Percentiles rank a stretch among this genome's conserved stretches.
These are phyloP conservation scores for Varanus komodoensis DNA, from an alignment of 2,113 vertebrate genomes.

Conservation along the genomic window DNA sequence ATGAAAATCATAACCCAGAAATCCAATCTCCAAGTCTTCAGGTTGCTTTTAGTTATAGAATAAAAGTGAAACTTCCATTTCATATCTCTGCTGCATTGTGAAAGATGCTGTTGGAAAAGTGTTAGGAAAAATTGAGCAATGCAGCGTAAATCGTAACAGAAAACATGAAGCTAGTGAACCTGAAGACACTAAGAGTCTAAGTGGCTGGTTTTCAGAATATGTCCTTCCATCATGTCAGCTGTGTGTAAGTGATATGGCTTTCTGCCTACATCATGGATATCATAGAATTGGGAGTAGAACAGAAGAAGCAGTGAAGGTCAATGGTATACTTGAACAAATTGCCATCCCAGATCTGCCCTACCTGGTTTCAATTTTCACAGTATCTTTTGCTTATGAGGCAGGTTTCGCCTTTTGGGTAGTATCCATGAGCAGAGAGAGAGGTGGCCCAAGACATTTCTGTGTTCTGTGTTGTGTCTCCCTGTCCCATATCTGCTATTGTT, in stretches of 20 bases:
- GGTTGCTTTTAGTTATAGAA: not conserved
- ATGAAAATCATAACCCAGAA: not conserved
- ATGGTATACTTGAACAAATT: not conserved
- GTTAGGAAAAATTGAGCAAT: conserved; percentile 2
- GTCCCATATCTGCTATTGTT: not conserved
- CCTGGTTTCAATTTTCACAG: not conserved
- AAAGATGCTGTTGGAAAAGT: not conserved
- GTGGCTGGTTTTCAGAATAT: not conserved
- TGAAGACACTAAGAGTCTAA: not conserved
- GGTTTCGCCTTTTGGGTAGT: not conserved
- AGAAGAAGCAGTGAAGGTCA: not conserved
- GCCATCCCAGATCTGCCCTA: not conserved
- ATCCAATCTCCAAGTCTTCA: conserved; percentile 7
- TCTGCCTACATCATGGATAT: not conserved
- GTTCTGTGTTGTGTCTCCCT: not conserved
- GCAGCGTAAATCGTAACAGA: not conserved
- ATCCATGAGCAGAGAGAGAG: not conserved
- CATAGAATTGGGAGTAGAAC: not conserved
- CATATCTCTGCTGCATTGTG: conserved; percentile 13
- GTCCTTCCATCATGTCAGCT: not conserved
- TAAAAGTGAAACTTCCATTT: conserved; percentile 15
- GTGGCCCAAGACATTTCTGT: not conserved
- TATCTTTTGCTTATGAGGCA: not conserved
- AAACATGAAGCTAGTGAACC: conserved; percentile 29
- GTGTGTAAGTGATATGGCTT: not conserved